A percentile compares a stretch with the other conserved stretches of the same genome.
These are phyloP conservation scores for Epinotia nisella DNA, from an alignment of 2,888 invertebrate species.

Conservation along the genomic window DNA sequence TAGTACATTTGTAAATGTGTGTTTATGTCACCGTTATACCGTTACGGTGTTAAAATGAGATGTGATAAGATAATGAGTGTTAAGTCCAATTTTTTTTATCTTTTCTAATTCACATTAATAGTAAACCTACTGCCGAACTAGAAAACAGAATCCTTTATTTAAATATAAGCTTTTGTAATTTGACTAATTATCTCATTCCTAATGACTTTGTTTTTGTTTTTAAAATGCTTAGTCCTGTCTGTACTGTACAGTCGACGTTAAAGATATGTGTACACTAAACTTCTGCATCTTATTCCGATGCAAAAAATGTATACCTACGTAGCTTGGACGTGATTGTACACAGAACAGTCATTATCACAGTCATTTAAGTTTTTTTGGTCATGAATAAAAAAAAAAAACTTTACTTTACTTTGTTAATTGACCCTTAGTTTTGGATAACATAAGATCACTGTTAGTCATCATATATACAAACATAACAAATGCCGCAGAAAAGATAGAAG, in stretches of 20 bases:
- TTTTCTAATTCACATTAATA: neutral
- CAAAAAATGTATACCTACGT: too few species aligned
- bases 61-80: conserved; percentile 4
- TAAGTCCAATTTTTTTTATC: neutral
- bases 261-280: too few species aligned
- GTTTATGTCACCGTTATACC: neutral
- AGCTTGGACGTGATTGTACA: too few species aligned
- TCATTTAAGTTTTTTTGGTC: too few species aligned
- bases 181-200: conserved; percentile 8
- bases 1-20: neutral
- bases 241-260: too few species aligned
- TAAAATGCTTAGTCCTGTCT: neutral
- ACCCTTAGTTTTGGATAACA: neutral
- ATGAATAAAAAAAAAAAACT: too few species aligned
- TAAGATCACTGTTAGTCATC: neutral
- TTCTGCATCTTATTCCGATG: too few species aligned
- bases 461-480: neutral
- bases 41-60: neutral
- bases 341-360: too few species aligned
- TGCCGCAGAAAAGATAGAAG: neutral
- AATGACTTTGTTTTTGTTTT: conserved; percentile 13
- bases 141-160: neutral
- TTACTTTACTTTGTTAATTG: too few species aligned
- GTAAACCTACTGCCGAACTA: too few species aligned
- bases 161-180: conserved; percentile 25